phyloP scores from a whole-genome alignment of 2,797 vertebrate genomes.

The Gobio occitaniae region DNA sequence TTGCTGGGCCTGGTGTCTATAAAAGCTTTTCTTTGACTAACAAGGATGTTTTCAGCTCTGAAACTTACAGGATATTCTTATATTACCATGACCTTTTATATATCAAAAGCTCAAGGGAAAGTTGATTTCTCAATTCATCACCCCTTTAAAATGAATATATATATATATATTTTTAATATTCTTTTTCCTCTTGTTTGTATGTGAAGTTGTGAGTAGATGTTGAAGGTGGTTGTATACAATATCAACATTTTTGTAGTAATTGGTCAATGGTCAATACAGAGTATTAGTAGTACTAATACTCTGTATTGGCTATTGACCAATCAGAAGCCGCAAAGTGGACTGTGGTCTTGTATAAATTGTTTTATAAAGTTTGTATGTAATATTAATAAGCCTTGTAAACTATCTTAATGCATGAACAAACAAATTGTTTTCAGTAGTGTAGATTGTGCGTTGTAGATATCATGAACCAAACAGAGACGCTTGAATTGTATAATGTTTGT shows the following conservation, averaged over 20 bases:
- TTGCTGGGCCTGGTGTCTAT: too few species aligned
- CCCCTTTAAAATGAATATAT: too few species aligned
- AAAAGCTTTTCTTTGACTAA: too few species aligned
- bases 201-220: background rate
- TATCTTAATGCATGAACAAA: conserved; percentile 14
- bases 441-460: background rate
- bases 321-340: background rate
- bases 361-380: background rate
- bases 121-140: too few species aligned
- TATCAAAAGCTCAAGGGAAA: too few species aligned
- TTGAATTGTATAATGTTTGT: conserved; percentile 21
- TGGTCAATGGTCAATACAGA: too few species aligned
- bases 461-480: background rate
- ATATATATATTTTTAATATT: background rate
- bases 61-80: too few species aligned
- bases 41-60: too few species aligned
- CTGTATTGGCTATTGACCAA: background rate
- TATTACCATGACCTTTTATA: too few species aligned
- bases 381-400: background rate
- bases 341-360: background rate
- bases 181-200: background rate
- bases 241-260: background rate
- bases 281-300: background rate
- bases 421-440: conserved; percentile 6
- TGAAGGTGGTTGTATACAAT: background rate